phyloP scores from a whole-genome alignment of 2,888 invertebrate species.

The Idaea aversata region DNA sequence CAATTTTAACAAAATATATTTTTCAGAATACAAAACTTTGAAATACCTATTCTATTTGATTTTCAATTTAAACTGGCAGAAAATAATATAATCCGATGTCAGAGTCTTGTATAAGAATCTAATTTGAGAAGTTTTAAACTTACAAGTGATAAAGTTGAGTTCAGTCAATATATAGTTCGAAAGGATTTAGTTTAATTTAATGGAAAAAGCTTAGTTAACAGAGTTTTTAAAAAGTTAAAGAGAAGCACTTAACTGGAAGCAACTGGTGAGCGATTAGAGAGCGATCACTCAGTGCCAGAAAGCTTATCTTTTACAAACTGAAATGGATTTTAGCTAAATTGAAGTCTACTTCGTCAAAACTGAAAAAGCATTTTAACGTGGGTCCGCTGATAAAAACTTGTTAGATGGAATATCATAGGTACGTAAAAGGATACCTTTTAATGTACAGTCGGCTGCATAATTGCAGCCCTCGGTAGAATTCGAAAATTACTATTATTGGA shows the following conservation, averaged over 20 bases:
- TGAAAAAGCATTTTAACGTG: not conserved
- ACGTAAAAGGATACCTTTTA: not conserved
- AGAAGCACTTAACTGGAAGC: slow-evolving; percentile 33
- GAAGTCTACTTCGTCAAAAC: not conserved
- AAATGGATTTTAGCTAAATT: slow-evolving; percentile 2
- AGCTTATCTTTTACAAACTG: slow-evolving; percentile 7
- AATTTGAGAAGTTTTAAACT: slow-evolving; percentile 30
- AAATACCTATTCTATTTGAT: not conserved
- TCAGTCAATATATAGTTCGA: slow-evolving; percentile 32
- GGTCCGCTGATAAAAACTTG: not conserved
- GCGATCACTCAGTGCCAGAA: slow-evolving; percentile 38
- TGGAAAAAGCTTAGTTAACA: slow-evolving; percentile 31
- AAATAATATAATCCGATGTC: slow-evolving; percentile 3
- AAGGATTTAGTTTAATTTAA: slow-evolving; percentile 32
- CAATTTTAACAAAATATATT: not conserved
- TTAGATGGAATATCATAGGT: not conserved
- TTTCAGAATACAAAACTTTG: not conserved
- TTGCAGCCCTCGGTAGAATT: too few relatives aligned
- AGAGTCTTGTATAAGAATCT: slow-evolving; percentile 26
- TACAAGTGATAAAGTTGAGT: slow-evolving; percentile 31
- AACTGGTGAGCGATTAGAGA: slow-evolving; percentile 44
- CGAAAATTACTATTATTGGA: too few relatives aligned
- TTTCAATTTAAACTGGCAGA: not conserved
- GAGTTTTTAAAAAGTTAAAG: slow-evolving; percentile 46
- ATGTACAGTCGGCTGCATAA: too few relatives aligned